Evolutionary conservation across 2,888 invertebrate genomes (phyloP), one percentile per base, ranked within the genome.

Genomic region (Parnassius mnemosyne): DNA sequence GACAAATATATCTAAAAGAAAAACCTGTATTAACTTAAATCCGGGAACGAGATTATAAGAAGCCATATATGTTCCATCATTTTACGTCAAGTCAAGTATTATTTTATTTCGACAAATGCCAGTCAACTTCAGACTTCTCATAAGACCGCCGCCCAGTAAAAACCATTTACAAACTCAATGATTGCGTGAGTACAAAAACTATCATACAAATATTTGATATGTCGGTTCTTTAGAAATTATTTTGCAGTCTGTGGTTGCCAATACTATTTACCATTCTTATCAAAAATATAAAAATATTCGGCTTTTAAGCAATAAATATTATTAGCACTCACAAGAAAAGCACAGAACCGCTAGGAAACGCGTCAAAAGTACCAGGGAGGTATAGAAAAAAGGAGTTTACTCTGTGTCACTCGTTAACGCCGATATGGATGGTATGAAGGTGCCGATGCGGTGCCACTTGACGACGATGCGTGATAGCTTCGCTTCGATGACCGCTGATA

Each of bases 341-440:
- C 16, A 50, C 67, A 60, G 54, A 59, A 64, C 57, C 50, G 16
- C 13, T 13, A 49, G 13, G 13, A 49, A 13, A 49, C 13, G 7
- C 12, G 55, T 62, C 55, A 66, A 65, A 69, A 68, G 65, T 73
- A 76, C 78, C 74, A 72, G 70, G 71, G 59, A 62, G 66, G 66
- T 69, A 71, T 63, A 60, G 64, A 34, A 60, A 63, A 59, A 61
- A 64, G 60, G 66, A 68, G 69, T n/a, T 34, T 16, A 43, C 53
- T 5, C 11, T 16, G 42, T 47, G 66, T 78, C 75, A 84, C 67
- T 79, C 76, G 68, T 73, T 88, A 90, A 75, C 92, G 92, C 71
- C 92, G 76, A 79, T 92, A 92, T 69, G 92, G 92, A 71, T 92
- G 92, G 79, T 89, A 92, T 46, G 92, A 90, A 2, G 89, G 80